Evolutionary conservation across 2,113 vertebrate genomes (phyloP).

Genomic region (Drymodes brunneopygia): DNA sequence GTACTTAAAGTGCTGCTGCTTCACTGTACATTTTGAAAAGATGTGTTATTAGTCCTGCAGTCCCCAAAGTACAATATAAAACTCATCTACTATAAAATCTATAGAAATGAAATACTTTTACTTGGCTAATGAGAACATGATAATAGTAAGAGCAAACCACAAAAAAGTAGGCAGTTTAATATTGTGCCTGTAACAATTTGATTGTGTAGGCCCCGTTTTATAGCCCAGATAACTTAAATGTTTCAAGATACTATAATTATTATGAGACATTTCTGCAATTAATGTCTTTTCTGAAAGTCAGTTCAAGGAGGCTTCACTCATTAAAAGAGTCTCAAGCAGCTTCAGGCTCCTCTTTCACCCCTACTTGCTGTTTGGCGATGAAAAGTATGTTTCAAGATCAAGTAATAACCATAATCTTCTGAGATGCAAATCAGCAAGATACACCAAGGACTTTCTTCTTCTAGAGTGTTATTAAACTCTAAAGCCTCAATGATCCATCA

Average conservation of each 20-base stretch:
- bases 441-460: not conserved
- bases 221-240: constrained; percentile 1
- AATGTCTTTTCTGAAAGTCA: constrained; percentile 61
- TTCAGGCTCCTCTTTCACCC: constrained; percentile 26
- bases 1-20: not conserved
- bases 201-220: not conserved
- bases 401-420: not conserved
- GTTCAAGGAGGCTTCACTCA: constrained; percentile 58
- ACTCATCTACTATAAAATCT: not conserved
- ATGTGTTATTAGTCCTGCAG: not conserved
- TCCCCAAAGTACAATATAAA: not conserved
- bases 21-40: not conserved
- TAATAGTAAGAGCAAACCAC: constrained; percentile 1
- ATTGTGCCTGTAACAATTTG: not conserved
- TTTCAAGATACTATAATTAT: constrained; percentile 43
- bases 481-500: not conserved
- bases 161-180: constrained; percentile 17
- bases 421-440: constrained; percentile 8
- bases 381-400: not conserved
- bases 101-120: constrained; percentile 21
- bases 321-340: constrained; percentile 44
- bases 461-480: not conserved
- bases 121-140: constrained; percentile 15
- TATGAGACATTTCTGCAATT: constrained; percentile 44
- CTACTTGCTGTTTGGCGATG: not conserved